These are phyloP conservation scores for Dryadula phaetusa DNA, from an alignment of 2,888 invertebrate genomes.

Conservation along the genomic window DNA sequence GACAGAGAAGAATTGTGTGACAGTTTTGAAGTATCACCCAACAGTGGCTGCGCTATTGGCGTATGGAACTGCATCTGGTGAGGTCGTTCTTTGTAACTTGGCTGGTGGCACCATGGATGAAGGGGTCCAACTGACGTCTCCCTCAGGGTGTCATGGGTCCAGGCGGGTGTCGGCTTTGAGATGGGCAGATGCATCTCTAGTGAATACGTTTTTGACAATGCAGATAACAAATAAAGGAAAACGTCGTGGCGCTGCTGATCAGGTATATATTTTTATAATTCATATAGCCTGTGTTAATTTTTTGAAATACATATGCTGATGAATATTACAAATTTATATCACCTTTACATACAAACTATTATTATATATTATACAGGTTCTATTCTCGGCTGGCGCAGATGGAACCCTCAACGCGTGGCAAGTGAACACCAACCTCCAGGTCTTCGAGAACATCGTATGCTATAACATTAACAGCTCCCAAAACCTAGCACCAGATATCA, in stretches of 20 bases:
- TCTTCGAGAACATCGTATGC: slow-evolving; percentile 63
- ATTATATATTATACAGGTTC: slow-evolving; percentile 50
- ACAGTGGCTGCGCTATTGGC: slow-evolving; percentile 64
- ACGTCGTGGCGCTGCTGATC: slow-evolving; percentile 67
- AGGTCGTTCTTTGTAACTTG: slow-evolving; percentile 68
- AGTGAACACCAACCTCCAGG: slow-evolving; percentile 61
- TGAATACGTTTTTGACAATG: slow-evolving; percentile 63
- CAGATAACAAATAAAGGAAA: slow-evolving; percentile 65
- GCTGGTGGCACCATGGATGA: slow-evolving; percentile 54
- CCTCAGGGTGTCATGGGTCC: slow-evolving; percentile 65
- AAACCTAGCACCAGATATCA: slow-evolving; percentile 62
- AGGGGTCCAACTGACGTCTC: slow-evolving; percentile 59
- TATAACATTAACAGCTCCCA: slow-evolving; percentile 62
- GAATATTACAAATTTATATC: too few species aligned
- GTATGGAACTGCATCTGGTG: slow-evolving; percentile 70
- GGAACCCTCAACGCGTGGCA: slow-evolving; percentile 70
- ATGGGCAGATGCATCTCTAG: slow-evolving; percentile 66
- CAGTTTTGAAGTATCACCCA: slow-evolving; percentile 67
- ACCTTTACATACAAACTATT: neutral
- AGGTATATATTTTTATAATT: slow-evolving; percentile 50
- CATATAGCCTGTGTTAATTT: too few species aligned
- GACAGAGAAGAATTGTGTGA: slow-evolving; percentile 69
- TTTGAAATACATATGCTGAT: neutral
- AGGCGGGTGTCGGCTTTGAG: slow-evolving; percentile 60
- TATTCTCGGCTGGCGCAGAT: slow-evolving; percentile 49